Evolutionary conservation across 2,113 vertebrate genomes (phyloP).

Genomic region (Pseudorhombus dupliciocellatus): DNA sequence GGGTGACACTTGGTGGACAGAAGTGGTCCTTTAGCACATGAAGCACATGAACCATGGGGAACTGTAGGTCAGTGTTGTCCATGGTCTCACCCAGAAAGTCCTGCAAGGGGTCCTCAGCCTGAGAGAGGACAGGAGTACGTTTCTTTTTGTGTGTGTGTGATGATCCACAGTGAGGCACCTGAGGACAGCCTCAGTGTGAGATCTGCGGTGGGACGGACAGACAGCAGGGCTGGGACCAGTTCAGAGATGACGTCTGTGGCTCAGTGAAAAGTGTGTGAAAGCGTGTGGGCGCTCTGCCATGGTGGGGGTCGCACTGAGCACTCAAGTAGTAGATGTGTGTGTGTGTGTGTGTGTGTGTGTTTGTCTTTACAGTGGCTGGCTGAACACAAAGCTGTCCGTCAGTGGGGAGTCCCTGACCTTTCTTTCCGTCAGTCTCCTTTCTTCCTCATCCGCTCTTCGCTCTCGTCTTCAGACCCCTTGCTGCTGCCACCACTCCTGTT

Average conservation of each 20-base stretch:
- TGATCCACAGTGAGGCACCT: neutral
- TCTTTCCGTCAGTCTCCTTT: conserved; percentile 60
- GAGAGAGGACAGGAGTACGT: neutral
- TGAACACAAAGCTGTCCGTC: conserved; percentile 74
- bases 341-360: conserved; percentile 9
- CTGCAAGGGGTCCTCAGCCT: neutral
- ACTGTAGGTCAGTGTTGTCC: neutral
- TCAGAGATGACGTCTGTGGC: conserved; percentile 22
- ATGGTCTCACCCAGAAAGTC: neutral
- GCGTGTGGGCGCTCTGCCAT: conserved; percentile 5
- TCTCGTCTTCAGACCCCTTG: conserved; percentile 35
- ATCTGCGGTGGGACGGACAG: neutral
- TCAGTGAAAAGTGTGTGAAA: conserved; percentile 7
- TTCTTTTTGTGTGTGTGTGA: neutral
- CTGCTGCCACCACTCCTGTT: conserved; percentile 10
- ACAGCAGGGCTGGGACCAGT: conserved; percentile 12
- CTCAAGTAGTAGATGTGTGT: conserved; percentile 6
- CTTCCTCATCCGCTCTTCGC: conserved; percentile 44
- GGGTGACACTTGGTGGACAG: neutral
- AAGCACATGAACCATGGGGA: neutral
- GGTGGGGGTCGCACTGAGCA: neutral
- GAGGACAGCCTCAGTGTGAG: neutral
- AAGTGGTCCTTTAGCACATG: neutral
- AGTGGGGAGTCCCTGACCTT: conserved; percentile 80
- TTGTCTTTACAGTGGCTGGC: conserved; percentile 68